A percentile compares a stretch with the other conserved stretches of the same genome.
Evolutionary conservation across 2,113 vertebrate genomes (phyloP).

Genomic region (Myiozetetes cayanensis): DNA sequence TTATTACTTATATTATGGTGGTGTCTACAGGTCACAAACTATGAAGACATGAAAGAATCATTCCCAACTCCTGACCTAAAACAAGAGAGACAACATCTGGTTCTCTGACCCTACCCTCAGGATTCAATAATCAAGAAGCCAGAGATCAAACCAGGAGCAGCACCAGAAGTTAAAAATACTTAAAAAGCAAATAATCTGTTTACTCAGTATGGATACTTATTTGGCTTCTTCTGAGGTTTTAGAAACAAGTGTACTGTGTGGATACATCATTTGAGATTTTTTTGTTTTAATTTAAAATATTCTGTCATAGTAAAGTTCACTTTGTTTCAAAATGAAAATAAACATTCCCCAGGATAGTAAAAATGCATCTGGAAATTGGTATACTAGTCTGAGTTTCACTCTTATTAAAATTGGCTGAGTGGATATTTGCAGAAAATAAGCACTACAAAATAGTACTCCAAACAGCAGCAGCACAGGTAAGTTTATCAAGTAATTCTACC

Average conservation of each 20-base stretch:
- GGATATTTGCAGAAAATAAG: neutral
- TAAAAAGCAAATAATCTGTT: slow-evolving; percentile 6
- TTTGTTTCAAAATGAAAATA: slow-evolving; percentile 34
- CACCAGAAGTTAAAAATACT: slow-evolving; percentile 4
- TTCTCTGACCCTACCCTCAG: neutral
- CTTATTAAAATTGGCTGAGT: neutral
- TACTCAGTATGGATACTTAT: neutral
- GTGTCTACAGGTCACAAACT: slow-evolving; percentile 14
- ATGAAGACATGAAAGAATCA: slow-evolving; percentile 23
- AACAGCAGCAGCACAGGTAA: neutral
- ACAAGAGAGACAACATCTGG: slow-evolving; percentile 2
- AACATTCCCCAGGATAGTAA: neutral
- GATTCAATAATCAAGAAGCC: slow-evolving; percentile 40
- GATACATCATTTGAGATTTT: neutral
- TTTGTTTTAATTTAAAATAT: slow-evolving; percentile 26
- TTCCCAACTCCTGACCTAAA: slow-evolving; percentile 5
- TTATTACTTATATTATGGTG: neutral
- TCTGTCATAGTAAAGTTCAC: neutral
- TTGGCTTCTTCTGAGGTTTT: neutral
- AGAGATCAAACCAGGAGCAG: neutral
- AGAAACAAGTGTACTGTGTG: neutral
- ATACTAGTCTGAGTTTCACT: neutral
- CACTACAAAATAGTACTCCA: neutral
- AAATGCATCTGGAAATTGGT: slow-evolving; percentile 4
- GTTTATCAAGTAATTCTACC: neutral